Percentiles rank a stretch among this genome's conserved stretches.
Evolutionary conservation across 2,888 invertebrate genomes (phyloP).

Genomic region (Sthenelais limicola): DNA sequence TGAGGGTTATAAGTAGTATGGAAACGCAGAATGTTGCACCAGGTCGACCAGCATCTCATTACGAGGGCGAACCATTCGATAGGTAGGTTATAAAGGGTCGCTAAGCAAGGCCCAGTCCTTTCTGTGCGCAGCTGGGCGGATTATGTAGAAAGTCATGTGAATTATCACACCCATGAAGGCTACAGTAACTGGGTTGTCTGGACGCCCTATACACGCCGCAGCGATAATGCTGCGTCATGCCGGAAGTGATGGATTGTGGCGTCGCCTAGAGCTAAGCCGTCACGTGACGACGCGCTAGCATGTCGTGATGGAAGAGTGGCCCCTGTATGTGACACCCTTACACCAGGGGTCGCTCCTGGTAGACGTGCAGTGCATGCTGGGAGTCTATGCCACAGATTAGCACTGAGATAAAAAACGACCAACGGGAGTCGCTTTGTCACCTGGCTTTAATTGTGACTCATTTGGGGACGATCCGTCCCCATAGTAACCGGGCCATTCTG

Average conservation of each 20-base stretch:
- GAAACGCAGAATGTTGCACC: too few species aligned
- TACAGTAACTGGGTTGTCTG: slow-evolving; percentile 29
- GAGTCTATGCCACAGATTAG: slow-evolving; percentile 29
- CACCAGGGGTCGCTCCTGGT: not conserved
- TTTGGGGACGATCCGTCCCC: slow-evolving; percentile 9
- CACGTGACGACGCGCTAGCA: slow-evolving; percentile 15
- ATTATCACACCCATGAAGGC: slow-evolving; percentile 17
- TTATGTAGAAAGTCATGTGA: slow-evolving; percentile 14
- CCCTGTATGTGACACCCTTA: slow-evolving; percentile 21
- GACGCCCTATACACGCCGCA: slow-evolving; percentile 10
- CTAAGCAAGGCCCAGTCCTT: too few species aligned
- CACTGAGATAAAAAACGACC: slow-evolving; percentile 26
- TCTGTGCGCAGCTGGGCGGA: too few species aligned
- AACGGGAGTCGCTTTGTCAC: slow-evolving; percentile 29
- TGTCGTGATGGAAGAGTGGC: slow-evolving; percentile 18
- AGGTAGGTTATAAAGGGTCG: too few species aligned
- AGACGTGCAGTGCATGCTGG: not conserved
- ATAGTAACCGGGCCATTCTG: slow-evolving; percentile 13
- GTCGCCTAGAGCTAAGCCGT: slow-evolving; percentile 29
- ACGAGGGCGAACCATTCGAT: too few species aligned
- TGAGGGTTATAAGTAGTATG: too few species aligned
- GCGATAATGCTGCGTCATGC: slow-evolving; percentile 32
- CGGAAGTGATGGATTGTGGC: slow-evolving; percentile 38
- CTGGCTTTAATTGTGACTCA: slow-evolving; percentile 32
- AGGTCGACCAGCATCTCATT: too few species aligned